A percentile compares a stretch with the other conserved stretches of the same genome.
These are phyloP conservation scores for Drosophila kurseongensis DNA, from an alignment of 1,140 invertebrate genomes.

Conservation along the genomic window DNA sequence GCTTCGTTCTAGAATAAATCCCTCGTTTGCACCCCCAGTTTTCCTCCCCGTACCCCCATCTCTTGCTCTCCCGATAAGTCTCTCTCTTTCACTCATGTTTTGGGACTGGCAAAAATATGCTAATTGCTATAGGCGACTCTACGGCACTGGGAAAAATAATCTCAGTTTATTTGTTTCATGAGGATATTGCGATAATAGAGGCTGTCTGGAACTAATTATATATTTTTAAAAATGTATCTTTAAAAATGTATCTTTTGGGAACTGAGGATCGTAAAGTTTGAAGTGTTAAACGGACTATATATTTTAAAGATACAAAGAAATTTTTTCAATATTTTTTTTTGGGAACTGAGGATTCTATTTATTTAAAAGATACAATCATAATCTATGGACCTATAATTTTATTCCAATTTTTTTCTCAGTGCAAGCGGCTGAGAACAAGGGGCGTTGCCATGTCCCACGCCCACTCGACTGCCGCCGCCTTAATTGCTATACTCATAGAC, in stretches of 20 bases:
- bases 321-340: no score
- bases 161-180: no score
- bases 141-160: background rate
- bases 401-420: background rate
- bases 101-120: conserved; percentile 32
- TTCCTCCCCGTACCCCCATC: background rate
- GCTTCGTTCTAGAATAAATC: conserved; percentile 20
- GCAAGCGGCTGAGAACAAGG: background rate
- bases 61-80: background rate
- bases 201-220: no score
- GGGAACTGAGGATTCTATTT: no score
- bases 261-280: no score
- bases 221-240: no score
- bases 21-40: background rate
- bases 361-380: no score
- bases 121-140: conserved; percentile 30
- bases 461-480: conserved; percentile 55
- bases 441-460: conserved; percentile 28
- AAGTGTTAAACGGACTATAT: no score
- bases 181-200: no score
- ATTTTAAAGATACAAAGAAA: no score
- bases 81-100: conserved; percentile 22
- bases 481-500: conserved; percentile 74
- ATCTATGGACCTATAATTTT: no score
- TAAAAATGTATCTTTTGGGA: no score